Evolutionary conservation across 2,113 vertebrate genomes (phyloP).

Genomic region (Dipodomys stephensi): DNA sequence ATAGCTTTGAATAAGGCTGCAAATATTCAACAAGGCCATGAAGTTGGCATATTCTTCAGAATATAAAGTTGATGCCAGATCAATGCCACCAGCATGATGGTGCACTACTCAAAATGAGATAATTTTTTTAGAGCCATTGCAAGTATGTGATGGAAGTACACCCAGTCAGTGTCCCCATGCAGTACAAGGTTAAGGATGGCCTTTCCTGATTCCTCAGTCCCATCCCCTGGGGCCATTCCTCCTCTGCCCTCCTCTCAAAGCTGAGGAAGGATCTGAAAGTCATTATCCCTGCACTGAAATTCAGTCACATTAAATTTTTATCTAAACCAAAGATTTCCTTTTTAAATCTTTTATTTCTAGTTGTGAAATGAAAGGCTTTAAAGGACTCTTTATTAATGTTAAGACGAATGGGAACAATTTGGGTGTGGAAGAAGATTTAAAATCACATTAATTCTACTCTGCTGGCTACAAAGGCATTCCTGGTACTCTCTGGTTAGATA

Average conservation of each 20-base stretch:
- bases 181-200: background rate
- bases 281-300: slow-evolving; percentile 26
- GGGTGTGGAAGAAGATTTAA: background rate
- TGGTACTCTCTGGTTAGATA: background rate
- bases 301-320: slow-evolving; percentile 66
- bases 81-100: background rate
- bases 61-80: background rate
- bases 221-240: background rate
- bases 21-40: no score
- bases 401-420: slow-evolving; percentile 9
- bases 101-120: background rate
- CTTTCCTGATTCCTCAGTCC: background rate
- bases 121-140: background rate
- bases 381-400: slow-evolving; percentile 11
- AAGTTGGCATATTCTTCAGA: background rate
- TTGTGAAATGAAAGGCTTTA: slow-evolving; percentile 36
- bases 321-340: slow-evolving; percentile 61
- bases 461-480: background rate
- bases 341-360: slow-evolving; percentile 63
- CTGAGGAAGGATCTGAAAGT: background rate
- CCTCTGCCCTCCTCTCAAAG: background rate
- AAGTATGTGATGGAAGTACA: background rate
- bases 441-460: background rate
- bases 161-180: background rate
- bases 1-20: background rate